phyloP scores from a whole-genome alignment of 92 coral and sea anemone species.

The Metridium senile region DNA sequence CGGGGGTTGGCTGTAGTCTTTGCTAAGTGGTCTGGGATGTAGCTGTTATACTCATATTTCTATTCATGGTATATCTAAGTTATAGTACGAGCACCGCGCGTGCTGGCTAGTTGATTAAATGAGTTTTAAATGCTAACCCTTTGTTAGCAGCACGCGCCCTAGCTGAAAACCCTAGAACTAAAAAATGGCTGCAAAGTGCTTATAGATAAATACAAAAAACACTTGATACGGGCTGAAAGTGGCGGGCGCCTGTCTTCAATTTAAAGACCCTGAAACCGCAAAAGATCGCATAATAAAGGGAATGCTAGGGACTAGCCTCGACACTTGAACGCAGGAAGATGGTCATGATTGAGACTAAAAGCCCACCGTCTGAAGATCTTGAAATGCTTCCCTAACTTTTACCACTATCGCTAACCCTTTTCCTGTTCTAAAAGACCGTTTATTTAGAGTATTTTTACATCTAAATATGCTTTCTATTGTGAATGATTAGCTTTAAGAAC shows the following conservation, averaged over 20 bases:
- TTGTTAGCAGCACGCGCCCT: slow-evolving; percentile 15
- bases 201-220: slow-evolving; percentile 26
- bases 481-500: not conserved
- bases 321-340: slow-evolving; percentile 39
- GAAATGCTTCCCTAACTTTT: slow-evolving; percentile 11
- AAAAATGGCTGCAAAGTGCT: slow-evolving; percentile 17
- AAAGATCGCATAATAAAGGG: slow-evolving; percentile 26
- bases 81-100: slow-evolving; percentile 15
- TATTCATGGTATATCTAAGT: not conserved
- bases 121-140: slow-evolving; percentile 1
- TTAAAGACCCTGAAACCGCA: slow-evolving; percentile 42
- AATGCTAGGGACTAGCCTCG: slow-evolving; percentile 17
- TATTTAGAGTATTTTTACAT: not conserved
- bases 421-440: not conserved
- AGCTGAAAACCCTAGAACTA: slow-evolving; percentile 1
- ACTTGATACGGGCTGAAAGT: slow-evolving; percentile 45
- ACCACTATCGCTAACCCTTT: not conserved
- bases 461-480: not conserved
- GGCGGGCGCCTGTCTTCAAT: slow-evolving; percentile 43
- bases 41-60: too few species aligned
- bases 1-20: not conserved
- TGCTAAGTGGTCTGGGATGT: slow-evolving; percentile 2
- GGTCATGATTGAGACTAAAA: slow-evolving; percentile 24
- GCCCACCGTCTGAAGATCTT: slow-evolving; percentile 9
- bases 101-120: slow-evolving; percentile 3